Evolutionary conservation across 2,797 vertebrate species (phyloP), one percentile per base, ranked within the genome.

Genomic region (Lates japonicus): DNA sequence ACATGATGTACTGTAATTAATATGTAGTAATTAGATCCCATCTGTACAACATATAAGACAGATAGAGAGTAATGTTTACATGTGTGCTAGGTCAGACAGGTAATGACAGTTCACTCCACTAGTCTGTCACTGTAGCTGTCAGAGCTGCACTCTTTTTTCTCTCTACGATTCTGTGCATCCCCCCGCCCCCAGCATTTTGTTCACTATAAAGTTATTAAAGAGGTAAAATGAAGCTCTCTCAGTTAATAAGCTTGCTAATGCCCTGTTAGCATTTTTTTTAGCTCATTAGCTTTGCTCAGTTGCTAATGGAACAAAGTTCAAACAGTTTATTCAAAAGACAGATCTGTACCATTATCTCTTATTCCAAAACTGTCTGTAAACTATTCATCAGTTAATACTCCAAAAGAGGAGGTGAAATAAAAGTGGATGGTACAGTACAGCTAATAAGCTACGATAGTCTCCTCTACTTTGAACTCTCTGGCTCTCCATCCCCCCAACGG

Each of bases 21-120:
- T 76, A 59, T 59, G 29, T 16, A 59, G 25, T 4, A 29, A 41
- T 76, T 67, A 74, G 9, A 55, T 52, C 3, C 52, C 37, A 64
- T 63, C 74, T 79, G 68, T 12, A 37, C 3, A 0, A 14, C 25
- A 2, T 69, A 6, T 31, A 35, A 39, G 69, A 41, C 16, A 65
- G 33, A 13, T 25, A n/a, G 25, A n/a, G 16, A 35, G 22, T 64
- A n/a, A 22, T 61, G 46, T 54, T 55, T 54, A 14, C 29, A 46
- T 65, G 52, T 37, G 33, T 19, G n/a, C 10, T 20, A 33, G 55
- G 31, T 60, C 69, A 37, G 69, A 5, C 31, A 46, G 42, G 10
- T 4, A 8, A 19, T 33, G 42, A 25, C n/a, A 42, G 12, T 13
- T n/a, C 3, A 10, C 48, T 52, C 51, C 14, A 42, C 41, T 13